Evolutionary conservation across 1,140 invertebrate genomes (phyloP).

Genomic region (Cyrtorhinus lividipennis): DNA sequence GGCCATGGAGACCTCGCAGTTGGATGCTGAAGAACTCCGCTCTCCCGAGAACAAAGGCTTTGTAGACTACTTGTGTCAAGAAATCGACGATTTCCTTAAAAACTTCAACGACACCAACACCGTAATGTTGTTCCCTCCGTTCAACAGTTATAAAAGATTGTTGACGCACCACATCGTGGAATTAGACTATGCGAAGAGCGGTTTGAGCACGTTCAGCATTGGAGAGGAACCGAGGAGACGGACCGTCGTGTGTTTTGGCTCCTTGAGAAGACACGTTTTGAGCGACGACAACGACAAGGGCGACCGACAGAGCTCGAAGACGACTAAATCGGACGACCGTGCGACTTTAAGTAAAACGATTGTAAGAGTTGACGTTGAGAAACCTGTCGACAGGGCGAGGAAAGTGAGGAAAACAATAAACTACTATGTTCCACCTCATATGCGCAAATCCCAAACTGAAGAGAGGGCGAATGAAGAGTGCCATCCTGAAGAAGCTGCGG

Average conservation of each 20-base stretch:
- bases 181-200: background rate
- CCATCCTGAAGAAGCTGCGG: background rate
- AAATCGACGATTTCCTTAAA: background rate
- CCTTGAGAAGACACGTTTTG: background rate
- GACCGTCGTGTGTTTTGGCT: background rate
- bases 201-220: background rate
- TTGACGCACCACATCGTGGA: background rate
- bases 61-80: background rate
- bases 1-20: background rate
- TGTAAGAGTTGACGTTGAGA: background rate
- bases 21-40: background rate
- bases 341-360: background rate
- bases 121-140: background rate
- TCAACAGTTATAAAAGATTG: background rate
- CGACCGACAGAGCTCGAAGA: background rate
- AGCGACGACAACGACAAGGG: background rate
- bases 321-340: background rate
- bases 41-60: background rate
- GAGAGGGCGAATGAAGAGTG: background rate
- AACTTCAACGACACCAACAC: background rate
- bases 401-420: background rate
- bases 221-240: background rate
- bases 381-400: background rate
- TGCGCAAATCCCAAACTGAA: background rate
- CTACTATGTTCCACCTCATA: background rate